Percentiles rank a stretch among this genome's conserved stretches.
These are phyloP conservation scores for Taeniopygia guttata DNA, from an alignment of 2,797 vertebrate genomes.

Conservation along the genomic window DNA sequence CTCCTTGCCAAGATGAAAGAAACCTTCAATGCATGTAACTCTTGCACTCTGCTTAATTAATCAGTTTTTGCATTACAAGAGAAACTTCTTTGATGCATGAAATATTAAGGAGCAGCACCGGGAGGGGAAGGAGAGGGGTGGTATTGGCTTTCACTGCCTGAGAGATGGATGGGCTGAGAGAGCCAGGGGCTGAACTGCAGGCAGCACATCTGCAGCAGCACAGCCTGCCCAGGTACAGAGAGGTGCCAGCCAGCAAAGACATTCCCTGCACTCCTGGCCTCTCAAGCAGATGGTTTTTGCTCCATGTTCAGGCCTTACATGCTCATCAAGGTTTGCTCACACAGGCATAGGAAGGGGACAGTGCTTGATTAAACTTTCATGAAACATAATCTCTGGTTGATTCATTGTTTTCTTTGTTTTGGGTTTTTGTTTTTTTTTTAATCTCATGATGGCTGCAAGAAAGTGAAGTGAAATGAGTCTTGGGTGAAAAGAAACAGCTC, in stretches of 20 bases:
- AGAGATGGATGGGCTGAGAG: conserved; percentile 14
- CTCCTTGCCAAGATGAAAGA: conserved; percentile 71
- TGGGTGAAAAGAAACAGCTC: conserved; percentile 24
- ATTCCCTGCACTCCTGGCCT: not conserved
- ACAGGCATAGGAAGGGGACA: not conserved
- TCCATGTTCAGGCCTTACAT: not conserved
- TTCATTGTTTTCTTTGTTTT: not conserved
- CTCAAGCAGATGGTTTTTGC: not conserved
- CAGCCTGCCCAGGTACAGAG: not conserved
- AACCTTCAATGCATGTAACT: conserved; percentile 69
- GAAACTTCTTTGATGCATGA: conserved; percentile 74
- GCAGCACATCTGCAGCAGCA: not conserved
- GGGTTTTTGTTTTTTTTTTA: not conserved
- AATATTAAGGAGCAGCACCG: conserved; percentile 55
- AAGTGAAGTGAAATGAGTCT: conserved; percentile 17
- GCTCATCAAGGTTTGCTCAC: not conserved
- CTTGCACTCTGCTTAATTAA: conserved; percentile 75
- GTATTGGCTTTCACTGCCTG: not conserved
- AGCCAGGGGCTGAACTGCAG: not conserved
- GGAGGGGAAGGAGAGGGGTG: not conserved
- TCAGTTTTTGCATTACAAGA: conserved; percentile 73
- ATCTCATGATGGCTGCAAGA: not conserved
- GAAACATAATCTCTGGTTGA: conserved; percentile 49
- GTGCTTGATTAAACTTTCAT: conserved; percentile 48
- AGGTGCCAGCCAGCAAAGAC: not conserved